These are phyloP conservation scores for Drosophila subobscura DNA, from an alignment of 1,140 invertebrate species.

Conservation along the genomic window DNA sequence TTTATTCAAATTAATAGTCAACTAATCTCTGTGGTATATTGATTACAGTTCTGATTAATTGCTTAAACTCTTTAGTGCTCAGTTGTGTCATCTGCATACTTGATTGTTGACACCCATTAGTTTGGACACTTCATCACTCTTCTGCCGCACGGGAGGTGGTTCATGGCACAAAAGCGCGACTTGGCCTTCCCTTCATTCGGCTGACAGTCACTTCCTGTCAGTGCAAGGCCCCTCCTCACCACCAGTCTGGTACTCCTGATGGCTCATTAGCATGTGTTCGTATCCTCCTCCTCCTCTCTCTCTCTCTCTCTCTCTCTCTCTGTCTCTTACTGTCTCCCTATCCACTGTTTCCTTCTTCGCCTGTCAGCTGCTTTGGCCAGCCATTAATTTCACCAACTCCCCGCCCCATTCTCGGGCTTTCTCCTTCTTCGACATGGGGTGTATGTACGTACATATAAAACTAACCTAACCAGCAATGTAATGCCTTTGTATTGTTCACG, in stretches of 20 bases:
- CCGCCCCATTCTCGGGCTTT: neutral
- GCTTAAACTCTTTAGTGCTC: neutral
- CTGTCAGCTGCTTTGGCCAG: constrained; percentile 58
- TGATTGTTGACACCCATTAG: constrained; percentile 3
- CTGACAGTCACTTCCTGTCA: constrained; percentile 72
- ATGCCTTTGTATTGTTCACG: constrained; percentile 80
- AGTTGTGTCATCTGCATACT: neutral
- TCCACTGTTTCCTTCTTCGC: constrained; percentile 2
- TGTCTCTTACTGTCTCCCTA: neutral
- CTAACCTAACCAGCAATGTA: constrained; percentile 78
- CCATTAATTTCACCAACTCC: constrained; percentile 66
- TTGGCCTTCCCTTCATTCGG: constrained; percentile 19
- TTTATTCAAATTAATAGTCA: neutral
- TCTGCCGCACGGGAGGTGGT: neutral
- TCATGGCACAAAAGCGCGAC: constrained; percentile 7
- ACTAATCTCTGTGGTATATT: neutral
- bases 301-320: neutral
- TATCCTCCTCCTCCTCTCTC: constrained; percentile 15
- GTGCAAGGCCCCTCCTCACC: neutral
- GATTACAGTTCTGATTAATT: neutral
- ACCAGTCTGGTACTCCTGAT: constrained; percentile 30
- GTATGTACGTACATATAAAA: constrained; percentile 23
- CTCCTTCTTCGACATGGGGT: constrained; percentile 8
- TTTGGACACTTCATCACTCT: constrained; percentile 11
- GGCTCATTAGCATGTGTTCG: constrained; percentile 75